These are phyloP conservation scores for Bedellia somnulentella DNA, from an alignment of 2,888 invertebrate species.

Conservation along the genomic window DNA sequence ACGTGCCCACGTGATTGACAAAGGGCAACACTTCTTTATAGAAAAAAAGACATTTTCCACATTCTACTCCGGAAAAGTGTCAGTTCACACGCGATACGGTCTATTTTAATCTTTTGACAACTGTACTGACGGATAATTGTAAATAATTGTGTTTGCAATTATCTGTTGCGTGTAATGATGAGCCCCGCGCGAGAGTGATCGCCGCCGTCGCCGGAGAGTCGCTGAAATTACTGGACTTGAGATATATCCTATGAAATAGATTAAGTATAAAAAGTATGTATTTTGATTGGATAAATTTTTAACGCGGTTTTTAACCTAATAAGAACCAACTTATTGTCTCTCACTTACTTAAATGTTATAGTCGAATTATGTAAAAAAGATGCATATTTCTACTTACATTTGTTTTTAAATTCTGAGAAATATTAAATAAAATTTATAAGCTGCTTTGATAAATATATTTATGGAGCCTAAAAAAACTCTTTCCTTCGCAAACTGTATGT, in stretches of 20 bases:
- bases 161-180: constrained; percentile 22
- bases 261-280: no score
- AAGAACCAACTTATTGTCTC: no score
- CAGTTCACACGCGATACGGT: constrained; percentile 47
- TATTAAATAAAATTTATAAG: background rate
- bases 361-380: no score
- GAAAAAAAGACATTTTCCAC: constrained; percentile 36
- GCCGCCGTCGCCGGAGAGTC: constrained; percentile 10
- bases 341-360: no score
- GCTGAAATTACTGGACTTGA: no score
- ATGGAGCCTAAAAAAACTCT: no score
- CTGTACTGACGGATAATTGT: constrained; percentile 40
- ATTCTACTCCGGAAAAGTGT: constrained; percentile 42
- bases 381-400: no score
- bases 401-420: background rate
- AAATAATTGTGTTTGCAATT: constrained; percentile 35
- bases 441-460: no score
- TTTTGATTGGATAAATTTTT: no score
- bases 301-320: no score
- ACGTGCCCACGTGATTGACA: constrained; percentile 40
- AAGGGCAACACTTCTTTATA: constrained; percentile 22
- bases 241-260: no score
- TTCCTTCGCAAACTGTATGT: no score
- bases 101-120: constrained; percentile 54
- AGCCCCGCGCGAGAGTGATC: constrained; percentile 14